phyloP scores from a whole-genome alignment of 2,113 vertebrate genomes.

The Periophthalmus modestus region DNA sequence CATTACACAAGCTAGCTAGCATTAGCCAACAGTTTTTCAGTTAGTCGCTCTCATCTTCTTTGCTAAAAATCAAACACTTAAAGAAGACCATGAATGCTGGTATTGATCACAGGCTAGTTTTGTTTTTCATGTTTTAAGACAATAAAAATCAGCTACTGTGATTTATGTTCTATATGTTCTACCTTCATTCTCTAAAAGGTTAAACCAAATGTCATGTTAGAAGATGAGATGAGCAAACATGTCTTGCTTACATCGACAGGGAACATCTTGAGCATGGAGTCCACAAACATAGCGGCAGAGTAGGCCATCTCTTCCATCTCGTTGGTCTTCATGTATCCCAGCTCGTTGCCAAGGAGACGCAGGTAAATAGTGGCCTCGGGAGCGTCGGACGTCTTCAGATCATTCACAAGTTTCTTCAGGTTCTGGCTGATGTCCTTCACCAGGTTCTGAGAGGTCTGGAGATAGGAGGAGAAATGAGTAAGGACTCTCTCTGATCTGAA shows the following conservation, averaged over 20 bases:
- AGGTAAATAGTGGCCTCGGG: conserved; percentile 91
- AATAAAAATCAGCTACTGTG: too few species aligned
- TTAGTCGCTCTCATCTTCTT: too few species aligned
- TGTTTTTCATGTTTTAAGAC: too few species aligned
- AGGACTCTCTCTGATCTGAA: too few species aligned
- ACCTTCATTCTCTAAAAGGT: too few species aligned
- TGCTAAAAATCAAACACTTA: too few species aligned
- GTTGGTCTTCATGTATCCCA: conserved; percentile 85
- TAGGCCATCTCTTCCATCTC: conserved; percentile 79
- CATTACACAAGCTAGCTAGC: too few species aligned
- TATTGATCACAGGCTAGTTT: too few species aligned
- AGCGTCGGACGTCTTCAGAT: conserved; percentile 74
- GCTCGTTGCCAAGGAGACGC: conserved; percentile 86
- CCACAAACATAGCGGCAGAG: conserved; percentile 62
- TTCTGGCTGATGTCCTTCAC: conserved; percentile 80
- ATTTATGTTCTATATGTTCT: too few species aligned
- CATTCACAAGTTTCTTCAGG: conserved; percentile 81
- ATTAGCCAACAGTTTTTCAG: too few species aligned
- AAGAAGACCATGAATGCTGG: too few species aligned
- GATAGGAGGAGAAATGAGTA: not conserved
- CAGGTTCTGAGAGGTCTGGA: conserved; percentile 75
- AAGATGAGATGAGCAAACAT: not conserved
- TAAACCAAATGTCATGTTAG: not conserved
- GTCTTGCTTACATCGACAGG: conserved; percentile 65
- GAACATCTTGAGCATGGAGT: conserved; percentile 72